Evolutionary conservation across 1,140 invertebrate species (phyloP).

Genomic region (Atta colombica): DNA sequence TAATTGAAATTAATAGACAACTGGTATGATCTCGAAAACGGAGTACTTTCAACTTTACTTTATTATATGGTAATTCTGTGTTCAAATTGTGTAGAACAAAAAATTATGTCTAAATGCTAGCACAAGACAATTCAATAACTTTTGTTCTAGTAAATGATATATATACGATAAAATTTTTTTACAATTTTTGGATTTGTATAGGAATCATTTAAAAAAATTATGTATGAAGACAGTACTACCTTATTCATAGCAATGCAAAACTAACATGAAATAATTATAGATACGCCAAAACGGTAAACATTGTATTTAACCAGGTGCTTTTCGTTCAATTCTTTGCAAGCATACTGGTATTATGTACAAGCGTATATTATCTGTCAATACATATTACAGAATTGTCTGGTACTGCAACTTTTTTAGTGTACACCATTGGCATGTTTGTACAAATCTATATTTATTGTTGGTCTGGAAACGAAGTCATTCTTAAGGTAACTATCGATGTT

Average conservation of each 20-base stretch:
- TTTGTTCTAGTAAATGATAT: neutral
- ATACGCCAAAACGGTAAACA: constrained; percentile 62
- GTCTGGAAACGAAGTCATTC: constrained; percentile 71
- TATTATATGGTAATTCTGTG: neutral
- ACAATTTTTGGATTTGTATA: neutral
- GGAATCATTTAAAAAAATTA: neutral
- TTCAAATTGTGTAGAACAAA: neutral
- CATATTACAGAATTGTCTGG: constrained; percentile 41
- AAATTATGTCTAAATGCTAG: neutral
- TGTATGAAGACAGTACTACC: neutral
- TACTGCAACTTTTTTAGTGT: constrained; percentile 48
- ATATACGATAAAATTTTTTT: neutral
- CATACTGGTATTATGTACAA: constrained; percentile 65
- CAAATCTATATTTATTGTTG: constrained; percentile 73
- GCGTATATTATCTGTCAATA: constrained; percentile 67
- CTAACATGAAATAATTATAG: constrained; percentile 47
- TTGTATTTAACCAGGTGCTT: constrained; percentile 51
- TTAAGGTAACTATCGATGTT: constrained; percentile 47
- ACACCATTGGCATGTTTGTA: constrained; percentile 56
- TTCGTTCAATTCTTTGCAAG: constrained; percentile 70
- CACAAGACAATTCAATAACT: neutral
- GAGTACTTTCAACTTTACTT: neutral
- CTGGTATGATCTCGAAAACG: neutral
- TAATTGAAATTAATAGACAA: neutral
- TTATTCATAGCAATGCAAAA: neutral